Evolutionary conservation across 2,888 invertebrate genomes (phyloP).

Genomic region (Eristalis arbustorum): DNA sequence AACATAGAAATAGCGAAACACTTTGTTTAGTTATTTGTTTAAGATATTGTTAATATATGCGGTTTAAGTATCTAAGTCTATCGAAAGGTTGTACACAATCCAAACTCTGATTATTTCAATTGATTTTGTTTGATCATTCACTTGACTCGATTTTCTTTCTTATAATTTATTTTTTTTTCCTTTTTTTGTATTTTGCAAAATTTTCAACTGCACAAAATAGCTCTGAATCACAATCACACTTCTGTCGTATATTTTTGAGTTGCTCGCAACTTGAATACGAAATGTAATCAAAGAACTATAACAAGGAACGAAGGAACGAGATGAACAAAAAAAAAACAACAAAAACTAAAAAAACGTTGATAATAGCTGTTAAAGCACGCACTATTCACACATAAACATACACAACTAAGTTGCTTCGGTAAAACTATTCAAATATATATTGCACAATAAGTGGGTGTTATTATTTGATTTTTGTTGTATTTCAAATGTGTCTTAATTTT

Average conservation of each 20-base stretch:
- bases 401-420: constrained; percentile 42
- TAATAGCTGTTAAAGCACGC: constrained; percentile 10
- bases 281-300: constrained; percentile 25
- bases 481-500: constrained; percentile 24
- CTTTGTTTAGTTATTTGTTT: constrained; percentile 61
- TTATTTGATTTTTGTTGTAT: constrained; percentile 1
- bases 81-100: constrained; percentile 56
- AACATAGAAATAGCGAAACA: constrained; percentile 52
- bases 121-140: constrained; percentile 6
- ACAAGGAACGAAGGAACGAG: constrained; percentile 37
- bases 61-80: constrained; percentile 19
- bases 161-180: not conserved
- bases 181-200: not conserved
- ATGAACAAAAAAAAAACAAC: not conserved
- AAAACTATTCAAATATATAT: constrained; percentile 29
- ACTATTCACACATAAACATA: constrained; percentile 36
- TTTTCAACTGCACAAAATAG: not conserved
- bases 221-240: constrained; percentile 32
- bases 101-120: constrained; percentile 8
- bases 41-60: constrained; percentile 5
- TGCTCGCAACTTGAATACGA: constrained; percentile 43
- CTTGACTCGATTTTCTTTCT: not conserved
- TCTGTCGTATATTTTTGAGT: constrained; percentile 2
- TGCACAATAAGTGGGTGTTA: constrained; percentile 26
- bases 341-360: constrained; percentile 5